These are phyloP conservation scores for Australoheros facetus DNA, from an alignment of 2,797 vertebrate genomes.

Conservation along the genomic window DNA sequence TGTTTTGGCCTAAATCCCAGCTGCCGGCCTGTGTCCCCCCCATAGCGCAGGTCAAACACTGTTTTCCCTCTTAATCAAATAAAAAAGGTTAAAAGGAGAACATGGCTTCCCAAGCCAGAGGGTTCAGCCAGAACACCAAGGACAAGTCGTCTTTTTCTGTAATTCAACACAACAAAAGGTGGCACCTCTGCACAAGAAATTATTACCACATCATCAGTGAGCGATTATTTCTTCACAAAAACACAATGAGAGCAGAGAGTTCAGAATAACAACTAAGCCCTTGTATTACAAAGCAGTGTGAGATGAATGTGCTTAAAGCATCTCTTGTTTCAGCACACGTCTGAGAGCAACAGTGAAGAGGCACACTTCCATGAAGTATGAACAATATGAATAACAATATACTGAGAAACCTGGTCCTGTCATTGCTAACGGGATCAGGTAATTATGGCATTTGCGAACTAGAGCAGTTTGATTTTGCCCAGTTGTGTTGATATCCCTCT, in stretches of 20 bases:
- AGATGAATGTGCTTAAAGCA: slow-evolving; percentile 18
- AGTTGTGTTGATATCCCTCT: not conserved
- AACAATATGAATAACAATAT: slow-evolving; percentile 18
- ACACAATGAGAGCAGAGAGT: slow-evolving; percentile 26
- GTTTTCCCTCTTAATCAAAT: slow-evolving; percentile 71
- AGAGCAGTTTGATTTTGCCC: not conserved
- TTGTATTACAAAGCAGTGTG: slow-evolving; percentile 38
- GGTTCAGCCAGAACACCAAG: slow-evolving; percentile 60
- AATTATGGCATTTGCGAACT: not conserved
- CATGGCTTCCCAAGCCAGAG: slow-evolving; percentile 57
- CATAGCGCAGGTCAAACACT: slow-evolving; percentile 54
- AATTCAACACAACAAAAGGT: slow-evolving; percentile 55
- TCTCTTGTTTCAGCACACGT: slow-evolving; percentile 2
- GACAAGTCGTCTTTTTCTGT: slow-evolving; percentile 43
- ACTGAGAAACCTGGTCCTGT: not conserved
- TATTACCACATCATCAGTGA: slow-evolving; percentile 42
- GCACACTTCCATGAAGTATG: not conserved
- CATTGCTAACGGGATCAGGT: not conserved
- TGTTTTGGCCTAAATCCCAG: slow-evolving; percentile 66
- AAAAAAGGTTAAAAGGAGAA: slow-evolving; percentile 73
- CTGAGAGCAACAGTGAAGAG: slow-evolving; percentile 14
- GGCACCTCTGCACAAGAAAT: slow-evolving; percentile 44
- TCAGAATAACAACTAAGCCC: slow-evolving; percentile 35
- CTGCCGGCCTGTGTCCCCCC: slow-evolving; percentile 39
- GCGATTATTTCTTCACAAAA: slow-evolving; percentile 26